Evolutionary conservation across 2,797 vertebrate species (phyloP), one percentile per base, ranked within the genome.

Genomic region (Onychomys torridus): DNA sequence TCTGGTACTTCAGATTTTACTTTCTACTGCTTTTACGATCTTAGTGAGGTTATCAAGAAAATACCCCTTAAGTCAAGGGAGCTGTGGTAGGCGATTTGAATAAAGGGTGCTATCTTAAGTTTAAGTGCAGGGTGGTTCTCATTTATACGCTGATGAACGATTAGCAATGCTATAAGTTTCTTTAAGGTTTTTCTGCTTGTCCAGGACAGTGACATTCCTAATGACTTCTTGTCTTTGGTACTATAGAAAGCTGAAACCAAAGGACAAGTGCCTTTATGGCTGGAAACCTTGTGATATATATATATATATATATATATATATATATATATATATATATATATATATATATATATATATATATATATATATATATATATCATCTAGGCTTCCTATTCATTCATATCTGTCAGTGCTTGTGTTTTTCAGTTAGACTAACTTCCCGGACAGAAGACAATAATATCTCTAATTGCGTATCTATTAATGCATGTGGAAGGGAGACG

Each of bases 111-210:
- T 89, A 77, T 79, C 14, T 84, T 86, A 75, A 83, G 37, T 81
- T 94, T 90, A 81, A 57, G 69, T 93, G 9, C 6, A 86, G 63
- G 79, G 14, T 88, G 40, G 40, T 84, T 87, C 90, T 76, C 81
- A 88, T 71, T 78, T 77, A 67, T 86, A 85, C 88, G n/a, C 63
- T 93, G 27, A 34, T 59, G 90, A 49, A 27, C 71, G 8, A 23
- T 87, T 91, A 92, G 57, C 37, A 32, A 43, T 95, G 14, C 17
- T 43, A 12, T 78, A n/a, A 88, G 83, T 94, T 95, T 92, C n/a
- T 94, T 94, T 5, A 78, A 29, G 6, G 34, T 37, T 93, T 89
- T 93, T 81, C 43, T 92, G 13, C 25, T 94, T 86, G 40, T 37
- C 65, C 67, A 89, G 27, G 17, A 89, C 94, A 93, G 86, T 93